Evolutionary conservation across 2,797 vertebrate genomes (phyloP).

Genomic region (Zalophus californianus): DNA sequence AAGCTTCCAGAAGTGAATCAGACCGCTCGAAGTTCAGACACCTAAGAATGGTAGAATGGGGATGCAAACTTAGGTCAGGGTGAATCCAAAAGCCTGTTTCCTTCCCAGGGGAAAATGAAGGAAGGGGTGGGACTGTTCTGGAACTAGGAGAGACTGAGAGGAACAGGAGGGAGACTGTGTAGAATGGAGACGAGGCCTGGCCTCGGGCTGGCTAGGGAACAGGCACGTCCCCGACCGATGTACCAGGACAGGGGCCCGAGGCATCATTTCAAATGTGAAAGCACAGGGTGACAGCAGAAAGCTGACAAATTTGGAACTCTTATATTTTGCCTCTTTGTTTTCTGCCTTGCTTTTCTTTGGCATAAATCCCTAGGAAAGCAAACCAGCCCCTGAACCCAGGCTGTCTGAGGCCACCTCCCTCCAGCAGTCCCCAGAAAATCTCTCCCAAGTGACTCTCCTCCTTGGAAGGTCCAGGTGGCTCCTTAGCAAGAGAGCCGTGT

Average conservation of each 20-base stretch:
- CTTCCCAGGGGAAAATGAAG: not conserved
- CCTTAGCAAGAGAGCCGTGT: not conserved
- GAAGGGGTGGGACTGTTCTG: fast-evolving
- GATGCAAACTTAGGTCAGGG: not conserved
- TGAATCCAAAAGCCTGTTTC: not conserved
- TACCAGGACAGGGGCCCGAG: fast-evolving
- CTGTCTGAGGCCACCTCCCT: not conserved
- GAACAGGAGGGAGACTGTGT: not conserved
- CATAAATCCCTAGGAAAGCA: not conserved
- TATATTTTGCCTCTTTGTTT: not conserved
- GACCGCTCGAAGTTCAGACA: not conserved
- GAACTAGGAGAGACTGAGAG: not conserved
- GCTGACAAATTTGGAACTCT: not conserved
- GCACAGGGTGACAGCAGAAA: not conserved
- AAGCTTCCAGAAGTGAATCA: not conserved
- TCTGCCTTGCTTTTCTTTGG: not conserved
- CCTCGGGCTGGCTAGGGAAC: fast-evolving
- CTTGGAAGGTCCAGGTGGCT: not conserved
- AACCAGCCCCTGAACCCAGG: not conserved
- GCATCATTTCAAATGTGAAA: not conserved
- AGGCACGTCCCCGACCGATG: fast-evolving
- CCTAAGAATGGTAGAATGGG: not conserved
- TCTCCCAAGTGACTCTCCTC: fast-evolving
- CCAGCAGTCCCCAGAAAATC: not conserved
- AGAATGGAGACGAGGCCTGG: not conserved